phyloP scores from a whole-genome alignment of 2,797 vertebrate species.

The Chelmon rostratus region DNA sequence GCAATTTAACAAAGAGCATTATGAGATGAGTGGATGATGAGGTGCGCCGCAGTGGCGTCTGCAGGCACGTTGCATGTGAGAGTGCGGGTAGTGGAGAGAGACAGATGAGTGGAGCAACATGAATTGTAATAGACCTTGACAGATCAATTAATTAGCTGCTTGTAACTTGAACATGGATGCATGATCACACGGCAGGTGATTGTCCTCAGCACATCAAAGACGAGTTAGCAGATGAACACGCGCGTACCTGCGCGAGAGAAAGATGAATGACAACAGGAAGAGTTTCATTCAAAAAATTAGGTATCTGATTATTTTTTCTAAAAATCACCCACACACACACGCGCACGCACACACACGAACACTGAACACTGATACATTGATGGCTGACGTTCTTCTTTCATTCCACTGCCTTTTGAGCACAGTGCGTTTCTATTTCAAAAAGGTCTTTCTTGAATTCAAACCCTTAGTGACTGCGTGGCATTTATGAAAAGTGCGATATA shows the following conservation, averaged over 20 bases:
- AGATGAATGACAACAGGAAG: constrained; percentile 3
- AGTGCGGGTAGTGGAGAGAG: background rate
- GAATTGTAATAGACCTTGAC: constrained; percentile 70
- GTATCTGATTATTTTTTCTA: constrained; percentile 11
- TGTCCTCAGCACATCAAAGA: constrained; percentile 49
- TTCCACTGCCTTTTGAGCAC: background rate
- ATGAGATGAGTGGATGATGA: constrained; percentile 74
- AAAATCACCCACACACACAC: background rate
- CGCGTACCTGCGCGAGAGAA: background rate
- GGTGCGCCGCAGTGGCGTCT: constrained; percentile 58
- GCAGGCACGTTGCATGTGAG: constrained; percentile 27
- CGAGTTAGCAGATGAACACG: constrained; percentile 19
- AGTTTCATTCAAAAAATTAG: background rate
- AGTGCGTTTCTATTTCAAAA: background rate
- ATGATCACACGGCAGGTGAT: constrained; percentile 54
- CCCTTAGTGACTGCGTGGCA: background rate
- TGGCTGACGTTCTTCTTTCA: no score
- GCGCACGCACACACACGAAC: background rate
- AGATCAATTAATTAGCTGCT: constrained; percentile 66
- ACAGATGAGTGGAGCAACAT: constrained; percentile 48
- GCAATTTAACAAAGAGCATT: constrained; percentile 73
- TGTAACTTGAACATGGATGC: constrained; percentile 62
- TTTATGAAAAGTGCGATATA: background rate
- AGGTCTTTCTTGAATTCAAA: background rate
- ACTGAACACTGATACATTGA: background rate